Percentiles rank a stretch among this genome's conserved stretches.
Evolutionary conservation across 1,140 invertebrate species (phyloP).

Genomic region (Diabrotica undecimpunctata): DNA sequence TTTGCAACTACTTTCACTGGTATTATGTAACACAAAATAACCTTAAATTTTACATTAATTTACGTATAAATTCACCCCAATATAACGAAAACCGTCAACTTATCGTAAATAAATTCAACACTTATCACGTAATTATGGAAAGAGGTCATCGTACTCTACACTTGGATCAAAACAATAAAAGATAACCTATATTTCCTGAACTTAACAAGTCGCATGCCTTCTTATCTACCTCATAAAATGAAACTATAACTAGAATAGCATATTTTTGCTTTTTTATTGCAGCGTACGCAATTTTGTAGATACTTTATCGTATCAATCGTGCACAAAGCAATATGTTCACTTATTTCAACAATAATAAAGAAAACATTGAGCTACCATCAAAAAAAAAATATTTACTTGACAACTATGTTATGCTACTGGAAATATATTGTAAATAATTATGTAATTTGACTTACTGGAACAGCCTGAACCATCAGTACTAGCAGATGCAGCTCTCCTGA

Average conservation of each 20-base stretch:
- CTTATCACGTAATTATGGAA: background rate
- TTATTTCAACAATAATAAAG: background rate
- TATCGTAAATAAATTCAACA: background rate
- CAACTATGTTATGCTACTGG: no score
- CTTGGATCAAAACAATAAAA: slow-evolving; percentile 3
- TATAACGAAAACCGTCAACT: no score
- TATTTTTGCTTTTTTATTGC: no score
- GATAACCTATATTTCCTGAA: slow-evolving; percentile 6
- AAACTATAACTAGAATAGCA: background rate
- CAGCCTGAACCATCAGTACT: slow-evolving; percentile 27
- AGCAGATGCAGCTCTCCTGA: slow-evolving; percentile 39
- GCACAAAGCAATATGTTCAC: background rate
- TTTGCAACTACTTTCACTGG: no score
- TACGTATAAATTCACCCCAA: no score
- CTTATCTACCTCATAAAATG: background rate
- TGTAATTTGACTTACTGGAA: slow-evolving; percentile 21
- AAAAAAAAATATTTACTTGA: no score
- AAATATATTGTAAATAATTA: background rate
- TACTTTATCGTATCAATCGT: no score
- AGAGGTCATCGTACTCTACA: background rate
- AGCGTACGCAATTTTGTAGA: no score
- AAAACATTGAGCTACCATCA: background rate
- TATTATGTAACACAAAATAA: no score
- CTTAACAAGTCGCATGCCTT: background rate
- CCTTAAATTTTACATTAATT: no score